Evolutionary conservation across 1,140 invertebrate genomes (phyloP).

Genomic region (Atta texana): DNA sequence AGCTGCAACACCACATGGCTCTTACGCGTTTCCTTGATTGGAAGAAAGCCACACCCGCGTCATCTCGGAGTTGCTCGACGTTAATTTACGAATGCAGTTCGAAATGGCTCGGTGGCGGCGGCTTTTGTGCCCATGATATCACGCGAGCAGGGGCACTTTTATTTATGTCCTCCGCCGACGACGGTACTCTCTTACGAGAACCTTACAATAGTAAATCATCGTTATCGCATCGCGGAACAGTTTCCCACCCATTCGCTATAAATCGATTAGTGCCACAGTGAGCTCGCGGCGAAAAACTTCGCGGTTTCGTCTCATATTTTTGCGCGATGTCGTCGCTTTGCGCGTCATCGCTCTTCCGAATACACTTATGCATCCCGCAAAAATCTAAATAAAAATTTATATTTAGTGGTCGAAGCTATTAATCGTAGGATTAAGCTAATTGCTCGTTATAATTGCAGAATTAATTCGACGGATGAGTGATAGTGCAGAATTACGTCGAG

Average conservation of each 20-base stretch:
- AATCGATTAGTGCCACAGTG: constrained; percentile 60
- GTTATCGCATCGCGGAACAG: constrained; percentile 61
- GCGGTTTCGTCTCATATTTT: not conserved
- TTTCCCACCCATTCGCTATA: constrained; percentile 36
- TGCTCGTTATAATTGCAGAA: no score
- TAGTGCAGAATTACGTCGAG: not conserved
- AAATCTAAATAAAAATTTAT: constrained; percentile 8
- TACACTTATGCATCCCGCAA: not conserved
- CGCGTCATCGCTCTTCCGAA: not conserved
- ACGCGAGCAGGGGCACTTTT: constrained; percentile 45
- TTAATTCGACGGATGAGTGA: not conserved
- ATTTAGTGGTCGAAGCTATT: not conserved
- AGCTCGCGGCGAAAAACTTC: constrained; percentile 28
- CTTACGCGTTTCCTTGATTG: constrained; percentile 2
- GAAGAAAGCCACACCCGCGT: constrained; percentile 10
- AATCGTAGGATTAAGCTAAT: not conserved
- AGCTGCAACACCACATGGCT: no score
- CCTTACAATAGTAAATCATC: constrained; percentile 65
- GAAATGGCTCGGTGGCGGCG: constrained; percentile 21
- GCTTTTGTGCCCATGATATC: constrained; percentile 60
- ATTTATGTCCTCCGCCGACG: constrained; percentile 31
- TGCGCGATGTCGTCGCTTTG: not conserved
- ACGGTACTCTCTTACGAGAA: constrained; percentile 43
- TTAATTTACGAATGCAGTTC: constrained; percentile 50
- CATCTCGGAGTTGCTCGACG: constrained; percentile 7